Percentiles rank a stretch among this genome's conserved stretches.
Evolutionary conservation across 2,888 invertebrate species (phyloP).

Genomic region (Mesopsocus fuscifrons): DNA sequence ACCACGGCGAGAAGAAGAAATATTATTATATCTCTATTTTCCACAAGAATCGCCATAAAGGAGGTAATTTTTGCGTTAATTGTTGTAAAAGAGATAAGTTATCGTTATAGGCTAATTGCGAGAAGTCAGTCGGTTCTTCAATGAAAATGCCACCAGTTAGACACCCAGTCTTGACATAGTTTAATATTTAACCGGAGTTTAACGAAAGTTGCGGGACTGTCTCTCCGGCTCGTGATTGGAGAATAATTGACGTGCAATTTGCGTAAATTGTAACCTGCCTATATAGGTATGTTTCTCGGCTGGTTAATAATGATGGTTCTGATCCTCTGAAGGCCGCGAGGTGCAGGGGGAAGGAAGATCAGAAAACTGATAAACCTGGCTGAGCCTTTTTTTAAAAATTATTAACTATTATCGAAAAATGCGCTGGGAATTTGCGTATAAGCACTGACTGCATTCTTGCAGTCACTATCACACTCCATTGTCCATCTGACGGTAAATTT

Average conservation of each 20-base stretch:
- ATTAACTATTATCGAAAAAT: too few species aligned
- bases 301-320: slow-evolving; percentile 2
- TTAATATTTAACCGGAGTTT: neutral
- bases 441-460: too few species aligned
- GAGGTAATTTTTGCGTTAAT: neutral
- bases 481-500: too few species aligned
- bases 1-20: neutral
- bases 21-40: neutral
- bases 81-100: too few species aligned
- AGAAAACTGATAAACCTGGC: too few species aligned
- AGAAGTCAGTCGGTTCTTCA: neutral
- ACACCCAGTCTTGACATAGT: neutral
- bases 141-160: neutral
- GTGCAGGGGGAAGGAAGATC: too few species aligned
- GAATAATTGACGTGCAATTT: slow-evolving; percentile 6
- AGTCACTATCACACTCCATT: too few species aligned
- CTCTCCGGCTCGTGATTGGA: neutral
- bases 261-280: slow-evolving; percentile 8
- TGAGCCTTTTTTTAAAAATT: too few species aligned
- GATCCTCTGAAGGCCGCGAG: too few species aligned
- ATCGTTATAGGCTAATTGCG: too few species aligned
- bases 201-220: neutral
- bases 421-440: too few species aligned
- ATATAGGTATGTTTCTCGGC: slow-evolving; percentile 7
- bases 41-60: neutral